Evolutionary conservation across 1,140 invertebrate genomes (phyloP).

Genomic region (Sinella curviseta): DNA sequence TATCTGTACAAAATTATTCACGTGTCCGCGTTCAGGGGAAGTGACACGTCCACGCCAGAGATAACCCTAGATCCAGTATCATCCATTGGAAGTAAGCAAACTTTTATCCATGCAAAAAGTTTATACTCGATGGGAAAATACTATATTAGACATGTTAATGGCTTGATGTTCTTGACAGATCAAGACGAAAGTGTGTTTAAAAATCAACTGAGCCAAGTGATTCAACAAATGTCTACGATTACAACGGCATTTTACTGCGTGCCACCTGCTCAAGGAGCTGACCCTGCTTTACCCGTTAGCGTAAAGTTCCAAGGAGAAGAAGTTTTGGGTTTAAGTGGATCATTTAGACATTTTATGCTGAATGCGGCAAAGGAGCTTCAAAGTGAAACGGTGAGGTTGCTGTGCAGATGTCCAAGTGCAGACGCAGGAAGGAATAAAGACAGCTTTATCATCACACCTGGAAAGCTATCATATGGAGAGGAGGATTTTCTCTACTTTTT

Average conservation of each 20-base stretch:
- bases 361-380: constrained; percentile 55
- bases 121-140: neutral
- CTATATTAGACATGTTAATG: neutral
- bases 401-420: constrained; percentile 52
- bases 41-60: constrained; percentile 20
- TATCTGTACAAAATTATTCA: constrained; percentile 25
- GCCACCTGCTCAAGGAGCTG: constrained; percentile 54
- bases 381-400: constrained; percentile 49
- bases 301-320: constrained; percentile 56
- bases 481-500: constrained; percentile 56
- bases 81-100: constrained; percentile 23
- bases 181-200: constrained; percentile 5
- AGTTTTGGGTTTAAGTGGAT: constrained; percentile 58
- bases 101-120: neutral
- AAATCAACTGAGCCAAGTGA: constrained; percentile 50
- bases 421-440: constrained; percentile 51
- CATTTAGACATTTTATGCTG: constrained; percentile 57
- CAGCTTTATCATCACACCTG: constrained; percentile 53
- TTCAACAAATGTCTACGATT: constrained; percentile 52
- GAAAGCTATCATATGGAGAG: constrained; percentile 54
- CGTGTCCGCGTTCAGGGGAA: constrained; percentile 2
- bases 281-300: constrained; percentile 57
- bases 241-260: constrained; percentile 56
- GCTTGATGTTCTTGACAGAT: neutral
- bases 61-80: constrained; percentile 24